These are phyloP conservation scores for Peromyscus attwateri DNA, from an alignment of 2,797 vertebrate species.

Conservation along the genomic window DNA sequence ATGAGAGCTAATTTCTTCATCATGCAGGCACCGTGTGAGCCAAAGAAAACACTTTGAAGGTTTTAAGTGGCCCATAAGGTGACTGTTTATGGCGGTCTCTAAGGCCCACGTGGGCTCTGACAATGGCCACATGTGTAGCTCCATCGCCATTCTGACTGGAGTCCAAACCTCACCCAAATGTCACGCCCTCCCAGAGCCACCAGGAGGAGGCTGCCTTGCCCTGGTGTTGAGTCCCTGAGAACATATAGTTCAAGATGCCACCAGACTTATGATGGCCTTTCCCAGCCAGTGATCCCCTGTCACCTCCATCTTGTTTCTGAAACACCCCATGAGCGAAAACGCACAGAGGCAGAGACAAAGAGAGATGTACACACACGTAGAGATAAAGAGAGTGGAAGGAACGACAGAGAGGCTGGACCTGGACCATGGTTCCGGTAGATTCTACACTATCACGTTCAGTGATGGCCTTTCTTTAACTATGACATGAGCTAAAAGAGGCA, in stretches of 20 bases:
- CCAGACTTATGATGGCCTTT: constrained; percentile 6
- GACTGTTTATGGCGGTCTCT: constrained; percentile 65
- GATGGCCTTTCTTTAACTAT: neutral
- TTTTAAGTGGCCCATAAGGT: constrained; percentile 72
- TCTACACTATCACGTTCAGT: neutral
- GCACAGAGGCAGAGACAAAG: neutral
- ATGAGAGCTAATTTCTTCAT: constrained; percentile 75
- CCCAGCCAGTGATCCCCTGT: neutral
- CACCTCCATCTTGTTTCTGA: constrained; percentile 4
- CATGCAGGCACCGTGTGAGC: constrained; percentile 63
- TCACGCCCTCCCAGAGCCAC: neutral
- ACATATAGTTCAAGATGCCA: neutral
- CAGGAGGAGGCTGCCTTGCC: neutral
- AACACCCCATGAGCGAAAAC: neutral
- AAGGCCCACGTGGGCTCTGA: constrained; percentile 54
- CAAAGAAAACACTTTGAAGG: constrained; percentile 74
- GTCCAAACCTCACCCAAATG: constrained; percentile 53
- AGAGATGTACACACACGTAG: neutral
- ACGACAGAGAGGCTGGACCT: neutral
- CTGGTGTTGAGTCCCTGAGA: neutral
- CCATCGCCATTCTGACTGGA: constrained; percentile 26
- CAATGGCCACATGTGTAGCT: constrained; percentile 6
- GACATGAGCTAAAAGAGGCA: neutral
- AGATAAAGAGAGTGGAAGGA: too few relatives aligned
- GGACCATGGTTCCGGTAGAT: neutral